A percentile compares a stretch with the other conserved stretches of the same genome.
Conservation (phyloP, 2,888 invertebrate species). For the Scaptomyza caliginosa region DNA sequence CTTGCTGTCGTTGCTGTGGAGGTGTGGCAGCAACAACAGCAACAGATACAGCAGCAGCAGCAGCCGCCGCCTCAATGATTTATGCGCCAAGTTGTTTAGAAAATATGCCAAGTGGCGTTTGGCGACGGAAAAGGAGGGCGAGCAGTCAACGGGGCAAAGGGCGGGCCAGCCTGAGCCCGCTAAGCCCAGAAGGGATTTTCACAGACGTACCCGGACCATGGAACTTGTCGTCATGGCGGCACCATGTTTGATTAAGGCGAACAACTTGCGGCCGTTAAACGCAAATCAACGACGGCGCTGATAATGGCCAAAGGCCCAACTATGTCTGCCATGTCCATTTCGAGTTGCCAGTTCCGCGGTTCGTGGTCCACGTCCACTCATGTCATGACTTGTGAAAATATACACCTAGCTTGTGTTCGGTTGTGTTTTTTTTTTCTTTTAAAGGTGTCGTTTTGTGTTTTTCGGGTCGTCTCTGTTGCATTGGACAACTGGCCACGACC, state of each 20-base stretch:
- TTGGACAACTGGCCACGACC: conserved; percentile 43
- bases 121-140: not conserved
- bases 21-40: conserved; percentile 46
- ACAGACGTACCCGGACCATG: conserved; percentile 41
- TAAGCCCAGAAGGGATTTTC: conserved; percentile 69
- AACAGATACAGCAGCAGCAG: conserved; percentile 5
- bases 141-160: not conserved
- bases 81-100: conserved; percentile 76
- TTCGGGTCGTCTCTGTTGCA: conserved; percentile 31
- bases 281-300: conserved; percentile 75
- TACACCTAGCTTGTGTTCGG: conserved; percentile 61
- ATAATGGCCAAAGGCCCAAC: conserved; percentile 63
- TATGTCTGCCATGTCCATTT: conserved; percentile 9
- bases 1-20: conserved; percentile 61
- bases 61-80: conserved; percentile 67
- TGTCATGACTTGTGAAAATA: conserved; percentile 76
- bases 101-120: conserved; percentile 68
- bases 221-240: conserved; percentile 58
- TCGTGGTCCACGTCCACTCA: conserved; percentile 45
- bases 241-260: conserved; percentile 74
- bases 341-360: conserved; percentile 13
- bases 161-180: conserved; percentile 17
- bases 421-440: not conserved
- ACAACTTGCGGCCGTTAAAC: conserved; percentile 61
- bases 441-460: conserved; percentile 1